phyloP scores from a whole-genome alignment of 2,888 invertebrate species.

The Spodoptera picta region DNA sequence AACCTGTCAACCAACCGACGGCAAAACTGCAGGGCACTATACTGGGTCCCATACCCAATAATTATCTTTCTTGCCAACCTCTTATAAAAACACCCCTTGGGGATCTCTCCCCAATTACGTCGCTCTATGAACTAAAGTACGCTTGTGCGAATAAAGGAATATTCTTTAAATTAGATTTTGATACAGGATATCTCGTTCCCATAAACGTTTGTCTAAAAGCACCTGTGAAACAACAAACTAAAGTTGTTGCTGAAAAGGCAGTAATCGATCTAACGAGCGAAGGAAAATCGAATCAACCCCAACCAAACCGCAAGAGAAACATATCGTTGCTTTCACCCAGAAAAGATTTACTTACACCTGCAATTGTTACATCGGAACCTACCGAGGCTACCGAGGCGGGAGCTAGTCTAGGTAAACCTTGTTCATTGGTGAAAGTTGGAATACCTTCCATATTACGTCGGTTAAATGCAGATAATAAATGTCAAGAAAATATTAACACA shows the following conservation, averaged over 20 bases:
- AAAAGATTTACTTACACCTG: constrained; percentile 22
- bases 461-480: constrained; percentile 1
- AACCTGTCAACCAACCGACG: not conserved
- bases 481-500: not conserved
- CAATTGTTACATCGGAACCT: not conserved
- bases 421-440: constrained; percentile 43
- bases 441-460: constrained; percentile 27
- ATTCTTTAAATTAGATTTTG: constrained; percentile 78
- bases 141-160: constrained; percentile 67
- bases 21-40: not conserved
- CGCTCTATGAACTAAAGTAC: constrained; percentile 74
- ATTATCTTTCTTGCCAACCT: not conserved
- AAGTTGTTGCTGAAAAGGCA: constrained; percentile 29
- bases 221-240: constrained; percentile 3
- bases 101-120: constrained; percentile 61
- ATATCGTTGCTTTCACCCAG: constrained; percentile 7
- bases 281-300: constrained; percentile 20
- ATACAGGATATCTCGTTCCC: constrained; percentile 66
- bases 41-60: not conserved
- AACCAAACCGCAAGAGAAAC: not conserved
- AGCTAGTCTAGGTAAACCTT: constrained; percentile 33
- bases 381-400: not conserved
- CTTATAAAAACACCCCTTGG: constrained; percentile 20
- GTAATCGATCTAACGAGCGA: constrained; percentile 79
- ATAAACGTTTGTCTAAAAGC: constrained; percentile 77